phyloP scores from a whole-genome alignment of 2,888 invertebrate species.

The Portevinia maculata region DNA sequence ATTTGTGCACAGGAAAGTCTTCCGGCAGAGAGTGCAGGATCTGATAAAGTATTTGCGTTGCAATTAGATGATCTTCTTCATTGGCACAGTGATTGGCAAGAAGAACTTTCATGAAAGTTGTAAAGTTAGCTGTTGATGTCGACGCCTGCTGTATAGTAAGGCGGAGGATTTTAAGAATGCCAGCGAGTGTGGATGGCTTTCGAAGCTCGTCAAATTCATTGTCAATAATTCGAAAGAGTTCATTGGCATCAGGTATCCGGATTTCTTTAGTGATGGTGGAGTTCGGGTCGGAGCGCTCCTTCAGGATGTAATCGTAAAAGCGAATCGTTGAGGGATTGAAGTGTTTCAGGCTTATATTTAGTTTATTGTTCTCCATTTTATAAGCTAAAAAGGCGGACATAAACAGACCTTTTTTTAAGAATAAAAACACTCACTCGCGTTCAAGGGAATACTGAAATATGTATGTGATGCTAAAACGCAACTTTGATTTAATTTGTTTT shows the following conservation, averaged over 20 bases:
- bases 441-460: not conserved
- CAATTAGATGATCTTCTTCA: conserved; percentile 31
- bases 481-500: not conserved
- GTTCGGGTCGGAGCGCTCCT: conserved; percentile 1
- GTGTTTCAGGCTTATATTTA: conserved; percentile 3
- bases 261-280: not conserved
- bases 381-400: too few species aligned
- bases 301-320: conserved; percentile 45
- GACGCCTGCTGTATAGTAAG: conserved; percentile 32
- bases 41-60: conserved; percentile 32
- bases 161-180: conserved; percentile 20
- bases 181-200: conserved; percentile 8
- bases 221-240: conserved; percentile 34
- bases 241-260: conserved; percentile 2
- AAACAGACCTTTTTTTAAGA: too few species aligned
- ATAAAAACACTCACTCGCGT: too few species aligned
- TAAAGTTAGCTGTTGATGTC: not conserved
- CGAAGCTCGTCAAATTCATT: conserved; percentile 44
- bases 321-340: conserved; percentile 12
- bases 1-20: not conserved
- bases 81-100: conserved; percentile 3
- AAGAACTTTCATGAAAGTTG: conserved; percentile 11
- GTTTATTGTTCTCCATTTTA: conserved; percentile 36
- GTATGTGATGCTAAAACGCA: not conserved
- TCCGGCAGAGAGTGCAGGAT: conserved; percentile 29